Base-by-base conservation (phyloP, 2,113 vertebrate genomes). In the Hydrolagus affinis region DNA sequence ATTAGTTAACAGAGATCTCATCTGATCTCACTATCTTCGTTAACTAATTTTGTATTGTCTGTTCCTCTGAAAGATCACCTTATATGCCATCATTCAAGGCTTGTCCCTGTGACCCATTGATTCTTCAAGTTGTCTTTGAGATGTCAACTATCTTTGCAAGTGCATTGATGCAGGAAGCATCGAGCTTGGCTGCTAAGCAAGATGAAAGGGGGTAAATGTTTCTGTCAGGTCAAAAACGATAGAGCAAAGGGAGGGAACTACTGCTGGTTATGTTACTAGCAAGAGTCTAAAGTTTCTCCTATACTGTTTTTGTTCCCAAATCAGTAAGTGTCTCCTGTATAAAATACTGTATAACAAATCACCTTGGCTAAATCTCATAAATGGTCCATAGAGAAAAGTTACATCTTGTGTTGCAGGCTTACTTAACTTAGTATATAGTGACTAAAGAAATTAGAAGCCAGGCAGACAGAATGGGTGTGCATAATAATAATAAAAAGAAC, bases 131-230 rank as follows among this genome's bases (percentile, higher is more conserved):
- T 74, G 32, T 57, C 32, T 76, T 59, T 76, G 17, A 57, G 32
- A n/a, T 59, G 19, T 75, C 12, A 75, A 75, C 30, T 75, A 73
- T 73, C 30, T 76, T 76, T 76, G 44, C 74, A 76, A 76, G n/a
- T 76, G 72, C 74, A 76, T 59, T 57, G 44, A 76, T 57, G 74
- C 44, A 76, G 44, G 44, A 44, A 44, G 44, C 44, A 44, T 44
- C 44, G 44, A 57, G 74, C 9, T 76, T 76, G 44, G 17, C 1
- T n/a, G 44, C 11, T 32, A 21, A 44, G 8, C 56, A 57, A 32
- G 74, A 11, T 32, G 4, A 76, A 76, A 76, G 6, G 44, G 44
- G 44, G 1, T 44, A 44, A 44, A 44, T 44, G 44, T 44, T 44
- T 44, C 44, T 44, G 44, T 44, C 44, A 44, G 44, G 44, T 76